These are phyloP conservation scores for Pyxicephalus adspersus DNA, from an alignment of 2,113 vertebrate genomes.

Conservation along the genomic window DNA sequence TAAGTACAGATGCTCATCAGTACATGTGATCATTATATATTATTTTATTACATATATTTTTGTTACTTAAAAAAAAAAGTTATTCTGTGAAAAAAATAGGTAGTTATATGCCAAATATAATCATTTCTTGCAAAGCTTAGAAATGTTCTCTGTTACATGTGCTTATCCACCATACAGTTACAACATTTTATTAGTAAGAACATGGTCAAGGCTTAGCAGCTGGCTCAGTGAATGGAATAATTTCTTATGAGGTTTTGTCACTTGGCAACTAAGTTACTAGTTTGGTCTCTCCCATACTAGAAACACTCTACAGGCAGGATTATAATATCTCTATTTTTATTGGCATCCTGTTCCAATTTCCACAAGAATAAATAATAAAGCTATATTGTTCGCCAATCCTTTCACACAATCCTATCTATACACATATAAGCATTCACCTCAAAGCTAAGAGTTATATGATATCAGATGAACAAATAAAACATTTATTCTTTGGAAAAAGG, in stretches of 20 bases:
- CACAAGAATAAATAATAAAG: conserved; percentile 52
- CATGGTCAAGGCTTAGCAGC: neutral
- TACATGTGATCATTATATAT: too few species aligned
- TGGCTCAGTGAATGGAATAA: conserved; percentile 23
- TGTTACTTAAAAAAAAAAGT: too few species aligned
- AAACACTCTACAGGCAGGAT: conserved; percentile 39
- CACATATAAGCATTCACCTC: conserved; percentile 46
- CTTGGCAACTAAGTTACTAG: conserved; percentile 41
- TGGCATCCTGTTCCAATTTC: conserved; percentile 45
- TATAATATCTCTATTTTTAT: conserved; percentile 54
- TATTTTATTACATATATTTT: too few species aligned
- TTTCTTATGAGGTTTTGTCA: conserved; percentile 45
- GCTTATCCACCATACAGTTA: conserved; percentile 7
- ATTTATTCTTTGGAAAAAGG: conserved; percentile 44
- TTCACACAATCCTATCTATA: conserved; percentile 49
- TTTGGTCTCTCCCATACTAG: conserved; percentile 37
- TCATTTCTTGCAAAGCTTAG: neutral
- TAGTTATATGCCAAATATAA: neutral
- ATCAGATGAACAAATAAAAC: conserved; percentile 45
- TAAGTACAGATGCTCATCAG: too few species aligned
- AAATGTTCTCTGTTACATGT: neutral
- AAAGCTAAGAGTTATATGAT: conserved; percentile 46
- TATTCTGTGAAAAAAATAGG: too few species aligned
- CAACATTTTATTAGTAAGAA: conserved; percentile 31
- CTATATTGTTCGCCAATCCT: conserved; percentile 45